Base-by-base conservation (phyloP, 2,113 vertebrate genomes). In the Corythoichthys intestinalis region DNA sequence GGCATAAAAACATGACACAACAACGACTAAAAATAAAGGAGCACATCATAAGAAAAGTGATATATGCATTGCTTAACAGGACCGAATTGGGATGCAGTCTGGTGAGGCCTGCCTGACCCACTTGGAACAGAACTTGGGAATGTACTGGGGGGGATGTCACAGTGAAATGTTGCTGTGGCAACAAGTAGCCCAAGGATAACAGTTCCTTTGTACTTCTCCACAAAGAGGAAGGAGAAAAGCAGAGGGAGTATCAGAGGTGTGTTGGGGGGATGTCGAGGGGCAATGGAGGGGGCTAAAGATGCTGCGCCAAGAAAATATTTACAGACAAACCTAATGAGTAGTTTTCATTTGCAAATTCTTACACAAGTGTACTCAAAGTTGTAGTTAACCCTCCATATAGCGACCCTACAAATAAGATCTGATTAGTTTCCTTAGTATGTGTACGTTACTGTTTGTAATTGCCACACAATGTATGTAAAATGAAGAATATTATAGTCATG, bases 121-220 rank as follows among this genome's bases (percentile, higher is more conserved):
- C 84, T 90, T 87, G 84, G 88, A 88, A 84, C 81, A 79, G 75
- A 86, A 87, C 83, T 86, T 88, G 84, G 83, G 83, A 88, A 86
- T 86, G 75, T 69, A 59, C 61, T 62, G 59, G 59, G 63, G 34
- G 50, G 67, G 73, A 35, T 4, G 69, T 67, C 67, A 57, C 71
- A 70, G 70, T 67, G 80, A 82, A 71, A 74, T 17, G 53, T 86
- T 41, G 50, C 72, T 67, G 69, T 85, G 84, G 78, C 68, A 74
- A 90, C 88, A 74, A 75, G 70, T 72, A 82, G 84, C 83, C 85
- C 79, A 85, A 84, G 84, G 85, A 90, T 87, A 90, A 90, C 84
- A 54, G 75, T 77, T 73, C 80, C 78, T 88, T 90, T 90, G 88
- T 90, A 77, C 73, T 84, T 73, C 57, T 38, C 75, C 81, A 87